Conservation (phyloP, 2,797 vertebrate genomes). For the Ceyx erithaca region DNA sequence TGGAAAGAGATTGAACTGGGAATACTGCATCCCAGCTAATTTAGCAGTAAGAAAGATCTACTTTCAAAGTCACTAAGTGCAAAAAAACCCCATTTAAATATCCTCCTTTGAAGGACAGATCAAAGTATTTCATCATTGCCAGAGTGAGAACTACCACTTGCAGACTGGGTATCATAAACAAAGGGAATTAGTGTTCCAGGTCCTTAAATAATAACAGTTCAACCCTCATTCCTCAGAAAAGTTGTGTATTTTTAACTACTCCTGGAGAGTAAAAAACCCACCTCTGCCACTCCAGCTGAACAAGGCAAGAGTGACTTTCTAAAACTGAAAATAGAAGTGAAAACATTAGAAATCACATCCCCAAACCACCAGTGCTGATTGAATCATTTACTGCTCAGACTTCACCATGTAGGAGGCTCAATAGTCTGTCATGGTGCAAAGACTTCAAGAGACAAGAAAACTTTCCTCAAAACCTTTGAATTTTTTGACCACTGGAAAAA, state of each 20-base stretch:
- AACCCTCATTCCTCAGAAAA: not conserved
- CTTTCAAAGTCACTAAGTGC: constrained; percentile 12
- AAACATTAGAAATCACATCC: too few species aligned
- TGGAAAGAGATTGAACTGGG: constrained; percentile 23
- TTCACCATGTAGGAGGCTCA: fast-evolving
- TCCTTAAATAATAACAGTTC: not conserved
- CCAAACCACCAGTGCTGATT: not conserved
- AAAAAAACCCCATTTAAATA: not conserved
- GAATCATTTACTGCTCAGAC: not conserved
- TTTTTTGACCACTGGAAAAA: not conserved
- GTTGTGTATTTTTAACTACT: too few species aligned
- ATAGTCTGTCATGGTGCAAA: not conserved
- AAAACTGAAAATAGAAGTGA: too few species aligned
- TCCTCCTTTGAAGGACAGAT: not conserved
- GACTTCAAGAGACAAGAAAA: not conserved
- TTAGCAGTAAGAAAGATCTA: not conserved
- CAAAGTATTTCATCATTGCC: not conserved
- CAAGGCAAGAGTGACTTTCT: too few species aligned
- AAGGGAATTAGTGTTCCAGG: not conserved
- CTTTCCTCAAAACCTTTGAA: not conserved
- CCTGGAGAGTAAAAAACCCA: too few species aligned
- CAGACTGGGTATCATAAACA: not conserved
- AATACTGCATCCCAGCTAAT: constrained; percentile 28
- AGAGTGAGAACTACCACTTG: not conserved
- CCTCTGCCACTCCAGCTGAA: too few species aligned